Base-by-base conservation (phyloP, 2,888 invertebrate genomes). In the Drosophila prolongata region DNA sequence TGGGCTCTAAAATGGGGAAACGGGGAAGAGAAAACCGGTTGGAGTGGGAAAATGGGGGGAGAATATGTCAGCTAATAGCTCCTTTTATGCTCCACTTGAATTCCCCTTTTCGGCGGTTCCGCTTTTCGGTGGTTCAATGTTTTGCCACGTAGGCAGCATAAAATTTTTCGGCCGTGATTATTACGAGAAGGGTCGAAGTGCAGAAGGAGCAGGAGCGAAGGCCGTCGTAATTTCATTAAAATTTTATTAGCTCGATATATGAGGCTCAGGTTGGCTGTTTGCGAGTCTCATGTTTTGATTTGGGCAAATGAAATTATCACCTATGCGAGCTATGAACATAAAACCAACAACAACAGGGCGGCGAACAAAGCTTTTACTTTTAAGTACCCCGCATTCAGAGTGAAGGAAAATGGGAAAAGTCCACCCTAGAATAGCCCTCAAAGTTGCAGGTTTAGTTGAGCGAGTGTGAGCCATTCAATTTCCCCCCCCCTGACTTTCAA, bases 201-300 rank as follows among this genome's bases (percentile, higher is more conserved):
- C 34, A 24, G 40, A 19, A 24, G 44, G 14, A 34, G 19, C 14
- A 35, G 34, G 6, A 9, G 53, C 30, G 50, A 27, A 47, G 49
- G 34, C 24, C 67, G 75, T 87, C 82, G 87, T 87, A 85, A 85
- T 85, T 87, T 85, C 85, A 85, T 85, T 85, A 85, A 85, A 85
- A 84, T 85, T 85, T 87, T 87, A 85, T 87, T 85, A 85, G 87
- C 87, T 83, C 80, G 61, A 80, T 80, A 80, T 86, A 80, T 83
- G 71, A 64, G 57, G 68, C 67, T 43, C 54, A 73, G 76, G 68
- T 58, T 49, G 34, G 35, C 49, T 19, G 49, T 11, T 35, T 4
- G 13, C 8, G 43, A n/a, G 55, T 53, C 54, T 47, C 35, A 19
- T 35, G 69, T 62, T 76, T 70, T 74, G 71, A 83, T 83, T 76